phyloP scores from a whole-genome alignment of 2,797 vertebrate genomes.

The Smutsia gigantea region DNA sequence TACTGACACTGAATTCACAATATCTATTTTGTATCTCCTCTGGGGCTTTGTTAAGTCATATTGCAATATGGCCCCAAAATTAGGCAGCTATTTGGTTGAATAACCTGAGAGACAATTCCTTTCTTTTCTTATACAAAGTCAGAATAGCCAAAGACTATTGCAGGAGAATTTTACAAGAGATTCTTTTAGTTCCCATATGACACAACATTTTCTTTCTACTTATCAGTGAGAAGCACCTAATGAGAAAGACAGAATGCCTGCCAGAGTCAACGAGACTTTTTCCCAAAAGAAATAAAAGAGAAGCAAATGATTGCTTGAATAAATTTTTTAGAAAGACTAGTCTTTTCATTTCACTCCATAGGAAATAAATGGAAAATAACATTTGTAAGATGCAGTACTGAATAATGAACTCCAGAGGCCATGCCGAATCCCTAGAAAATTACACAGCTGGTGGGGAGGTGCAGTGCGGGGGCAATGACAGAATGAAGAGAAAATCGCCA shows the following conservation, averaged over 20 bases:
- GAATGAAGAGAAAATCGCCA: not conserved
- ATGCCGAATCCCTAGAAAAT: not conserved
- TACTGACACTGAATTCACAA: conserved; percentile 16
- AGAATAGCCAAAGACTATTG: not conserved
- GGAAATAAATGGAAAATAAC: conserved; percentile 17
- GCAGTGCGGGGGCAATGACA: not conserved
- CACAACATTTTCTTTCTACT: conserved; percentile 59
- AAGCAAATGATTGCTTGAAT: conserved; percentile 45
- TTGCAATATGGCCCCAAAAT: conserved; percentile 47
- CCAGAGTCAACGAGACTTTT: conserved; percentile 5
- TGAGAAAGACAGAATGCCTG: conserved; percentile 40
- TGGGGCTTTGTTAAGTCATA: not conserved
- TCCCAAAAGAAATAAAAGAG: conserved; percentile 49
- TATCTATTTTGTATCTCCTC: not conserved
- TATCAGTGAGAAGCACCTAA: conserved; percentile 16
- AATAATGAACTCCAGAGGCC: not conserved
- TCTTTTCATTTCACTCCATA: conserved; percentile 41
- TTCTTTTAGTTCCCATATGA: not conserved
- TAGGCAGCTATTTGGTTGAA: not conserved
- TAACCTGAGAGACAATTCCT: conserved; percentile 17
- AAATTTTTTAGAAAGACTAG: conserved; percentile 38
- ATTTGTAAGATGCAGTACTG: not conserved
- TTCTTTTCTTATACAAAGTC: not conserved
- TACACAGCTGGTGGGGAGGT: not conserved
- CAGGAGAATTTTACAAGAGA: not conserved